Evolutionary conservation across 2,888 invertebrate genomes (phyloP), one percentile per base, ranked within the genome.

Genomic region (Rotaria magnacalcarata): DNA sequence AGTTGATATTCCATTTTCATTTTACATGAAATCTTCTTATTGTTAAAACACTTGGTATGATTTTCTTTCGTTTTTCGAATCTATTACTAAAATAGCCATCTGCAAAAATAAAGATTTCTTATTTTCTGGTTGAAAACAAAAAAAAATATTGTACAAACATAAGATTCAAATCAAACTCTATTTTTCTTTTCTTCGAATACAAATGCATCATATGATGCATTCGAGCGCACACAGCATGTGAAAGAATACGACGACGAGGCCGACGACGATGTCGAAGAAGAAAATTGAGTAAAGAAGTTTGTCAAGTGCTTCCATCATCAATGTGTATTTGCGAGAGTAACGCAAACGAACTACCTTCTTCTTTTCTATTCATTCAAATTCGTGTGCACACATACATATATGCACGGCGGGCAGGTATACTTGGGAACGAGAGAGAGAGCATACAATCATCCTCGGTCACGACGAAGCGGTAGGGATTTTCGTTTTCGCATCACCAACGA

Each of bases 221-320:
- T 67, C 67, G 67, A 67, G 67, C 67, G 67, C 27, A 34, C 67
- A 67, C 67, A 67, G 67, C 67, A 67, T 67, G 67, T n/a, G 67
- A 67, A 67, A 34, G 67, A 67, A 67, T 34, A 67, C 67, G 67
- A 67, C n/a, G 67, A 67, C 6, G 67, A 67, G 10, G 67, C 27
- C 6, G 67, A 54, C 52, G 52, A 60, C n/a, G 60, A 60, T 1
- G 60, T 19, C 16, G 60, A 60, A 67, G 67, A 67, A 67, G 67
- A 67, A 67, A 67, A 67, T 67, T 67, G 67, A 67, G 67, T 67
- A 67, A 67, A 67, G 67, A 67, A 67, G 67, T 67, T 67, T 67
- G 67, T 67, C 67, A 67, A 67, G 67, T 67, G 67, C 67, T 67
- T 67, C 67, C 67, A 67, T 67, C 67, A 67, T 34, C 67, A 67